A percentile compares a stretch with the other conserved stretches of the same genome.
These are phyloP conservation scores for Perithous albicinctus DNA, from an alignment of 2,888 invertebrate genomes.

Conservation along the genomic window DNA sequence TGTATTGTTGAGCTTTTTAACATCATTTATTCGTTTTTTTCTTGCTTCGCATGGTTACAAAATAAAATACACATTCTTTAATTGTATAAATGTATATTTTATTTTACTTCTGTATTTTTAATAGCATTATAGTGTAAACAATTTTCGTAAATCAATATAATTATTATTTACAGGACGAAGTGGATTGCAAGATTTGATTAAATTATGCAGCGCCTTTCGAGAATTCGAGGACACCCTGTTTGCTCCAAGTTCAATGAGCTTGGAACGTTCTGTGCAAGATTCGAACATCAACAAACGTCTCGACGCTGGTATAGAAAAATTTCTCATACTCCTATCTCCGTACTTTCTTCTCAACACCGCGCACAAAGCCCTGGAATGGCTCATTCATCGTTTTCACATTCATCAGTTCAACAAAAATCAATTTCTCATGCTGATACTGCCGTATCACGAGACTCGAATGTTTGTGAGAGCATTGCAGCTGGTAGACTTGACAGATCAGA, in stretches of 20 bases:
- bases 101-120: no score
- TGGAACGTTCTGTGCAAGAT: slow-evolving; percentile 93
- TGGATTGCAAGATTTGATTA: slow-evolving; percentile 93
- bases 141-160: not conserved
- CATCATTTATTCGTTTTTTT: no score
- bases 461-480: slow-evolving; percentile 93
- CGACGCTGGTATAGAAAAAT: slow-evolving; percentile 91
- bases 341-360: slow-evolving; percentile 94
- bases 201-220: slow-evolving; percentile 90
- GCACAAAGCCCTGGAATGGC: slow-evolving; percentile 98
- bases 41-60: no score
- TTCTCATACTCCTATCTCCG: slow-evolving; percentile 93
- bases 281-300: slow-evolving; percentile 91
- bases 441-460: slow-evolving; percentile 96
- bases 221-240: slow-evolving; percentile 92
- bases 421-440: slow-evolving; percentile 92
- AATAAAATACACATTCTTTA: no score
- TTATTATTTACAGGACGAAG: slow-evolving; percentile 86
- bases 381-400: slow-evolving; percentile 94
- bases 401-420: slow-evolving; percentile 95
- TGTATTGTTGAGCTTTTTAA: no score
- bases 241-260: slow-evolving; percentile 90
- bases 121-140: not conserved
- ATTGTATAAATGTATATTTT: no score
- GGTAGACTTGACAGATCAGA: slow-evolving; percentile 87